Conservation (phyloP, 2,113 vertebrate species). For the Rousettus leschenaultii region DNA sequence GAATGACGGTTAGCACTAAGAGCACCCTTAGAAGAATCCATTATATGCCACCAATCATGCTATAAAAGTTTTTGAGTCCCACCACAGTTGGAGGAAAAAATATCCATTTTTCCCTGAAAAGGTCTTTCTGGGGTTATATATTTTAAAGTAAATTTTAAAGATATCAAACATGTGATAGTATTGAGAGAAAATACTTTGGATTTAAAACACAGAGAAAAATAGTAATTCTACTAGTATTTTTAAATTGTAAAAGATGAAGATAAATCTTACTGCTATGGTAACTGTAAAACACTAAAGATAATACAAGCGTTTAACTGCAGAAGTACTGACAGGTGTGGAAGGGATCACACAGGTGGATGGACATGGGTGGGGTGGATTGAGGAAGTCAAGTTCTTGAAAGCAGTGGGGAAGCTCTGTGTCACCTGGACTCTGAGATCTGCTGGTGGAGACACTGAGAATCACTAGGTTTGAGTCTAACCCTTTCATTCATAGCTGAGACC, state of each 20-base stretch:
- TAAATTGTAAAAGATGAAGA: not conserved
- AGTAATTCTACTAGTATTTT: not conserved
- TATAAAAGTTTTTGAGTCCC: not conserved
- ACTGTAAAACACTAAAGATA: not conserved
- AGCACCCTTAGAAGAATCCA: not conserved
- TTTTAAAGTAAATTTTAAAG: not conserved
- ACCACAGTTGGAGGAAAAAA: not conserved
- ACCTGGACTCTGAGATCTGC: not conserved
- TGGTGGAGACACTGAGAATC: not conserved
- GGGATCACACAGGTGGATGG: not conserved
- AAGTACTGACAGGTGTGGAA: not conserved
- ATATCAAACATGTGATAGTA: not conserved
- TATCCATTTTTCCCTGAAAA: not conserved
- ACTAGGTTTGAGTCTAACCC: not conserved
- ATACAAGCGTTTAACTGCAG: not conserved
- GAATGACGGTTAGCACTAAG: not conserved
- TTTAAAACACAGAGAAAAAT: constrained; percentile 38
- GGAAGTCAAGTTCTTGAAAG: not conserved
- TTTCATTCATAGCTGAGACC: not conserved
- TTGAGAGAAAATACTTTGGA: not conserved
- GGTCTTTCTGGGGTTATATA: not conserved
- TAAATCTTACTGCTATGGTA: not conserved
- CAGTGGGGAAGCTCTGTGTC: accelerated
- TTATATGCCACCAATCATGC: not conserved
- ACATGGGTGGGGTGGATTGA: accelerated